Evolutionary conservation across 1,140 invertebrate species (phyloP).

Genomic region (Rhynchophorus ferrugineus): DNA sequence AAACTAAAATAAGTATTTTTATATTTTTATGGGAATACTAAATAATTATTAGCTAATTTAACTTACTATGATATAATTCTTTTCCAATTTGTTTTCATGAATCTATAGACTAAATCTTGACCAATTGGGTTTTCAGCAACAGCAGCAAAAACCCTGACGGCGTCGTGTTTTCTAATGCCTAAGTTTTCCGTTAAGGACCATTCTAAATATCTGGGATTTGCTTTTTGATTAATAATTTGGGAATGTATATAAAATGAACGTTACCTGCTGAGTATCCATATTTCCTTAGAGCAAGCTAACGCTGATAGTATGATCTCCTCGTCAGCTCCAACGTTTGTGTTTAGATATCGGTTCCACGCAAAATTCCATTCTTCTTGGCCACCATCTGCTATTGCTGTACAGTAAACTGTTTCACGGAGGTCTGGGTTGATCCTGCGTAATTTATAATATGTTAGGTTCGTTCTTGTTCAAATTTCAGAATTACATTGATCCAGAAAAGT

Average conservation of each 20-base stretch:
- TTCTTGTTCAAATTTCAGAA: too few relatives aligned
- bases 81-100: conserved; percentile 64
- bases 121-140: conserved; percentile 64
- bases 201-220: conserved; percentile 52
- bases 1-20: conserved; percentile 50
- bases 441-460: too few relatives aligned
- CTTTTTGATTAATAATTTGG: not conserved
- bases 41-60: conserved; percentile 1
- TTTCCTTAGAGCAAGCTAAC: conserved; percentile 68
- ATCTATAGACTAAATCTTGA: conserved; percentile 65
- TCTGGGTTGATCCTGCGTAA: conserved; percentile 66
- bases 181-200: conserved; percentile 61
- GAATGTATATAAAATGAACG: not conserved
- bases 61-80: conserved; percentile 64
- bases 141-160: conserved; percentile 60
- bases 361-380: conserved; percentile 79
- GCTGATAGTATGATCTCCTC: conserved; percentile 66
- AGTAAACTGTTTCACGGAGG: conserved; percentile 72
- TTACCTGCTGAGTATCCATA: conserved; percentile 60
- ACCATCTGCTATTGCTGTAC: conserved; percentile 72
- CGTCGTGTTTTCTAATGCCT: conserved; percentile 74
- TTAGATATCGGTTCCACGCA: conserved; percentile 66
- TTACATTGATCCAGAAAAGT: too few relatives aligned
- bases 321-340: conserved; percentile 66
- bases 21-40: not conserved